Evolutionary conservation across 2,797 vertebrate genomes (phyloP), one percentile per base, ranked within the genome.

Genomic region (Rhinophrynus dorsalis): DNA sequence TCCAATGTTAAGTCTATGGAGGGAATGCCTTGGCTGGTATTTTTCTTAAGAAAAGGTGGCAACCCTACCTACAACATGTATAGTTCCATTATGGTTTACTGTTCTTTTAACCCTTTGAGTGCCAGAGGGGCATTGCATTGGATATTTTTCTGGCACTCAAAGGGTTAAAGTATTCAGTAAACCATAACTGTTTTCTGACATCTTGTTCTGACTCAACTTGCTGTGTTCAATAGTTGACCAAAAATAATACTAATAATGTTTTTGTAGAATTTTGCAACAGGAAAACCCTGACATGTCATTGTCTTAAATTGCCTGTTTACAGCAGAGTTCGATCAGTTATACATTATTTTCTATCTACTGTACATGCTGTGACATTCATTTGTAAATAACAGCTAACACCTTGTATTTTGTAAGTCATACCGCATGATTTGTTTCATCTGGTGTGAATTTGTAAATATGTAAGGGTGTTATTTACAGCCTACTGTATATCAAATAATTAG

Each of bases 241-340:
- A 45, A 35, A 40, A 18, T 33, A 54, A 6, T 15, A 26, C 13
- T 51, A 8, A 51, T 51, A 24, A 15, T 69, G 33, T 54, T 69
- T 48, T 74, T 44, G 68, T 52, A 76, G 13, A 3, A 38, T 15
- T 11, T 10, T 66, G 54, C 5, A 75, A 24, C 70, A 38, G 61
- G 58, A 71, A 76, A 74, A 67, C 29, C 72, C 76, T 72, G 47
- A 72, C 77, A 76, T 51, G 37, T 59, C 20, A 20, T 74, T 50
- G 33, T 44, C 44, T 44, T 32, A 45, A 60, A 68, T 60, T 82
- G 72, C 63, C 80, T 68, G 55, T 62, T 74, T 60, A 40, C 67
- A 48, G 12, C 11, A 1, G 35, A 72, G 29, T 47, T 70, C 27
- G 38, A 62, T 54, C 48, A 10, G 18, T 2, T 66, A n/a, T 5